Percentiles rank a stretch among this genome's conserved stretches.
phyloP scores from a whole-genome alignment of 2,113 vertebrate species.

The Pelodiscus sinensis region DNA sequence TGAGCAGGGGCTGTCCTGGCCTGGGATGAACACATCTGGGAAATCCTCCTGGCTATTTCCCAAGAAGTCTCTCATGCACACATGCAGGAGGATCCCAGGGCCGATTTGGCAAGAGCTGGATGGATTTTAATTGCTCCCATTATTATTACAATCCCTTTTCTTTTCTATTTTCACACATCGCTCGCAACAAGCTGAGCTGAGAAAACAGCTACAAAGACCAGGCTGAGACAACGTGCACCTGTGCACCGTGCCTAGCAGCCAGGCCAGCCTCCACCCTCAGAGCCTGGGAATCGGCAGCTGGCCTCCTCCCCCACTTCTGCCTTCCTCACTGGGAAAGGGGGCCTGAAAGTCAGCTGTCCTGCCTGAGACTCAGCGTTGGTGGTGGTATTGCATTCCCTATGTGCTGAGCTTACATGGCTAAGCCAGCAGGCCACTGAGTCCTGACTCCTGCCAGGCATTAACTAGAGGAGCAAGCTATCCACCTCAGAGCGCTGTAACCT shows the following conservation, averaged over 20 bases:
- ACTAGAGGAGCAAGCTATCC: neutral
- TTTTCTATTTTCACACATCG: conserved; percentile 71
- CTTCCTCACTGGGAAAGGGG: neutral
- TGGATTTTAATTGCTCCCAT: conserved; percentile 63
- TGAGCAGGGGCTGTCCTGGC: neutral
- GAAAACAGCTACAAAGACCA: conserved; percentile 61
- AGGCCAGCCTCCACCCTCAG: conserved; percentile 47
- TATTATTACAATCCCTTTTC: conserved; percentile 61
- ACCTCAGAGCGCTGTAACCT: neutral
- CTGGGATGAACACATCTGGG: fast-evolving
- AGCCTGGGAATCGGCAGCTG: neutral
- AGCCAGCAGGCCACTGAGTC: fast-evolving
- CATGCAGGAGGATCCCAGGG: neutral
- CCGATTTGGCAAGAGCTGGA: conserved; percentile 31
- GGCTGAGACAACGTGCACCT: conserved; percentile 48
- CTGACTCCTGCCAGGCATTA: neutral
- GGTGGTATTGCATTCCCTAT: neutral
- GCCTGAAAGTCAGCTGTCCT: neutral
- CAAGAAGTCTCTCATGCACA: fast-evolving
- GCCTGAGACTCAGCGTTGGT: fast-evolving
- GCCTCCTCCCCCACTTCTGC: conserved; percentile 19
- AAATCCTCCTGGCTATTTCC: neutral
- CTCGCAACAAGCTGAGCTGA: conserved; percentile 63
- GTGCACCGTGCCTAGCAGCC: conserved; percentile 43
- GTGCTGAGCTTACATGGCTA: neutral